Evolutionary conservation across 2,888 invertebrate species (phyloP), one percentile per base, ranked within the genome.

Genomic region (Cataglyphis rosenhaueri): DNA sequence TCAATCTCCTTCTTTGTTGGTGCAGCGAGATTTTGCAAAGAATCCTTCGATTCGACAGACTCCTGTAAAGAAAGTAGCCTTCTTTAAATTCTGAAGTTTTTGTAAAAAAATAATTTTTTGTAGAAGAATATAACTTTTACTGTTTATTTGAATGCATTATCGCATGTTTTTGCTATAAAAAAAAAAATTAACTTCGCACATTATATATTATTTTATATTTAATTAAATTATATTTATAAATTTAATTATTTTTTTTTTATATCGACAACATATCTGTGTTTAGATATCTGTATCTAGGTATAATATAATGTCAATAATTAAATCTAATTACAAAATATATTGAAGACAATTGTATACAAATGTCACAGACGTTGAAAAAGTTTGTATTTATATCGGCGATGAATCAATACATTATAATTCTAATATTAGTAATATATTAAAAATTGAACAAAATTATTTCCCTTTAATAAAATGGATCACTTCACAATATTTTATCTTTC

Each of bases 21-120:
- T 10, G 88, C 65, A 12, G 91, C 86, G 32, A 92, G 88, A 44
- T 87, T 92, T 79, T 93, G 93, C 55, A 92, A 82, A 65, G 85
- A 91, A 44, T 93, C 92, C 81, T 92, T 92, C 25, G 86, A 81
- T 29, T 92, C 92, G 44, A 89, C 85, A 0, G 87, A 81, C 29
- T 93, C 92, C 94, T 94, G 55, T 10, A n/a, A 81, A 68, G 64
- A 66, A 32, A 29, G 79, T 61, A 29, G 18, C 18, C 57, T 29
- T 59, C 0, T 57, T 57, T 65, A 18, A 18, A 29, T 52, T 5
- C 0, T 25, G 21, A 21, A 0, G 0, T 1, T 38, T 55, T 25
- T 4, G 38, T 38, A 25, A 76, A 10, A 10, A 32, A 41, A 59
- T 59, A 68, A 15, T 57, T 35, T 79, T 48, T 61, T 38, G 18